Evolutionary conservation across 2,797 vertebrate genomes (phyloP), one percentile per base, ranked within the genome.

Genomic region (Rhinichthys osculus): DNA sequence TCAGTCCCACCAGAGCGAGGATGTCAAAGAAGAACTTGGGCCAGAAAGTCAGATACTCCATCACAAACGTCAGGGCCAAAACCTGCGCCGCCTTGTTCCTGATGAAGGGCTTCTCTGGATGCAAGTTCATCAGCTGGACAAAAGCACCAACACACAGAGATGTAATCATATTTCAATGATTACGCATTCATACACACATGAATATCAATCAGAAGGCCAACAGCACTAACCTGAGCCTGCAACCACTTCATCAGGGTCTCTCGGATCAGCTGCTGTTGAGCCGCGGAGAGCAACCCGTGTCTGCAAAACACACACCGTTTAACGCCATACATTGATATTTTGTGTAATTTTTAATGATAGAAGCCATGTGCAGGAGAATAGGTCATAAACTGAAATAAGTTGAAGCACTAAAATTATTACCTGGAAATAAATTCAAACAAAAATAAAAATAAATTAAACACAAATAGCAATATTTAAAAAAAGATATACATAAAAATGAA

Each of bases 1-100:
- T 98, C 86, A 98, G 95, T 35, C 97, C 96, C 89, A 99, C 96
- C 90, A 99, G 95, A n/a, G 97, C 95, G 17, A 99, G 94, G 90
- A 99, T 91, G 92, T 99, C 97, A 87, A 98, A 99, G 94, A 99
- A 99, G 94, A 98, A 99, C 94, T 99, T 98, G 92, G 97, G 98
- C 98, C 98, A 99, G 88, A 96, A 95, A 16, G 97, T 98, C 86
- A 98, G 95, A 91, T 98, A 99, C 59, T 99, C 98, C 89, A 97
- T 97, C 91, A 99, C 92, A 89, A 99, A 99, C 81, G 97, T 97
- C 91, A 99, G 93, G 23, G 98, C 96, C 14, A 99, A 97, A 83
- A 99, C 98, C 91, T 99, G 98, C 1, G 98, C 98, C 0, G 97
- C 98, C 94, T 99, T 99, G 93, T 99, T 99, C 91, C 97, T 96